Evolutionary conservation across 2,888 invertebrate genomes (phyloP), one percentile per base, ranked within the genome.

Genomic region (Drosophila kuntzei): DNA sequence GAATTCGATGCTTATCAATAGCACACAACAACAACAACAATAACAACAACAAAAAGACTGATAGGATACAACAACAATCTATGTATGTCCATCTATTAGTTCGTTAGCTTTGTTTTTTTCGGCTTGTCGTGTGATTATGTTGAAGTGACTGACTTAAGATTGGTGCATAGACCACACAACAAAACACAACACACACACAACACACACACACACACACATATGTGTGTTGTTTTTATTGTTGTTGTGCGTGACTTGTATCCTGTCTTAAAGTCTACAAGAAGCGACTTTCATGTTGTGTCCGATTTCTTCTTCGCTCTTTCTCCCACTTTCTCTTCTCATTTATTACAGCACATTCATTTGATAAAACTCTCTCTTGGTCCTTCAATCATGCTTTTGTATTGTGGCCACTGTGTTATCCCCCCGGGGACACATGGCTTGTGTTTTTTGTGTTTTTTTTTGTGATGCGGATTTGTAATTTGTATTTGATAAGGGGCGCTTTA

Each of bases 1-100:
- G 88, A 86, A 89, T 86, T 89, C 89, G 89, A 89, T 86, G 86
- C 88, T 86, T 86, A 86, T 86, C 89, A 86, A 83, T 81, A 88
- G 80, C 68, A 71, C 55, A 63, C 65, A 62, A 16, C 14, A 71
- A 20, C 63, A 57, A 27, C 69, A 60, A 57, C 41, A 65, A 37
- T 39, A 43, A 47, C 39, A 22, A 34, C 57, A 57, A 41, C 29
- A 47, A 62, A 43, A 68, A 51, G 18, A 44, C 63, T 7, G 12
- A 39, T 5, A 37, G 16, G 6, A 41, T n/a, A 43, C 69, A 55
- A 46, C 55, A 55, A 67, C 43, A 55, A 65, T 55, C 55, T 58
- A 54, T 68, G 77, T 58, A 54, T 68, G 77, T 76, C 76, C 80
- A 76, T 79, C 80, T 79, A 79, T 76, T 76, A 79, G 76, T 79